Base-by-base conservation (phyloP, 2,797 vertebrate species). In the Oryzias sinensis region DNA sequence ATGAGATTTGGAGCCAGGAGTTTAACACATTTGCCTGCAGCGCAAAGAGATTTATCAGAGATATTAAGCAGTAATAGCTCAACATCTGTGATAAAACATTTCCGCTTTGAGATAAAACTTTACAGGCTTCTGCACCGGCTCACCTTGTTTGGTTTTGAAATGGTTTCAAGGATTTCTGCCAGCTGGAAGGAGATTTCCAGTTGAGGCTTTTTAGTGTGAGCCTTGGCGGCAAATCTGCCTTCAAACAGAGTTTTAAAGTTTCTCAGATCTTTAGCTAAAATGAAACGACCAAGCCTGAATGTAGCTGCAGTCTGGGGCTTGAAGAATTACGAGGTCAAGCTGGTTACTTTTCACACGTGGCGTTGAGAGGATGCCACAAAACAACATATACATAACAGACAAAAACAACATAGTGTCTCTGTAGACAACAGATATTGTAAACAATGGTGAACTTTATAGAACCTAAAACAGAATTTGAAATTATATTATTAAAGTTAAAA, bases 161-260 rank as follows among this genome's bases (percentile, higher is more conserved):
- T 18, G 16, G 18, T 52, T 49, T 44, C 44, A 22, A 22, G n/a
- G 2, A 27, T 72, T 51, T 53, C 43, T 46, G 22, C 29, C 52
- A 49, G 18, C 20, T 56, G 24, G 15, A 56, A 37, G 22, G 27
- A 41, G 49, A 44, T 45, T 62, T 25, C 53, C 14, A 49, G 42
- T 29, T 53, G 44, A 33, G 59, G 62, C 29, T 37, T 53, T 50
- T 65, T 18, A 57, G 20, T 66, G 55, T 22, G 40, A 56, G 13
- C 7, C 16, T 22, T 68, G 50, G 56, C 50, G 60, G 49, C 42
- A 7, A 22, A 11, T 65, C 49, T 58, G 41, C 18, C 41, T 68
- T 53, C 52, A 53, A 60, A 65, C 27, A 54, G 24, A 57, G n/a
- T 25, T 18, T 3, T 24, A 58, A 42, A 14, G 24, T 14, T 42